Percentiles rank a stretch among this genome's conserved stretches.
phyloP scores from a whole-genome alignment of 1,140 invertebrate species.

The Eulimnadia texana region DNA sequence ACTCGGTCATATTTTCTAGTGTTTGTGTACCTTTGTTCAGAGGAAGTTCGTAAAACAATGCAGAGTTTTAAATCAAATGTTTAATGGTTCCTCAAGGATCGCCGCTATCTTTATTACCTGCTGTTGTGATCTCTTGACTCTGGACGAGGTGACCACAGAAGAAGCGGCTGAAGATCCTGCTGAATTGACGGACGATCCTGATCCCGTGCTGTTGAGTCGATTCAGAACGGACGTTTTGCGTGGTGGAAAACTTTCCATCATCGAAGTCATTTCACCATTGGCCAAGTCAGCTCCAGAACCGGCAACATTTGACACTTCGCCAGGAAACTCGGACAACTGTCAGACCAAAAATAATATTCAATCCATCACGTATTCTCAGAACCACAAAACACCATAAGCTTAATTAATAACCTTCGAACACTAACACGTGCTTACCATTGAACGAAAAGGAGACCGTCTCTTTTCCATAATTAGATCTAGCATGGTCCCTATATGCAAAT shows the following conservation, averaged over 20 bases:
- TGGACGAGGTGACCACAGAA: not conserved
- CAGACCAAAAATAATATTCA: not conserved
- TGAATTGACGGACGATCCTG: not conserved
- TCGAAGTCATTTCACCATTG: slow-evolving; percentile 2
- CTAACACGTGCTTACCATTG: not conserved
- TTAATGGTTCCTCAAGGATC: no score
- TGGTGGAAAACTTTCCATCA: slow-evolving; percentile 6
- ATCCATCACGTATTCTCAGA: not conserved
- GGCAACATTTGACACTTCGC: not conserved
- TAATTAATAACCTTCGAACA: not conserved
- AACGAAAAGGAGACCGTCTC: not conserved
- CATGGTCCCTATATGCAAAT: not conserved
- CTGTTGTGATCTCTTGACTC: not conserved
- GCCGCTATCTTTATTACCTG: no score
- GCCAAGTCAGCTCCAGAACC: not conserved
- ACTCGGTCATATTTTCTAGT: no score
- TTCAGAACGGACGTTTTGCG: slow-evolving; percentile 1
- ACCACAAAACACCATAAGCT: not conserved
- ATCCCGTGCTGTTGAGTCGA: not conserved
- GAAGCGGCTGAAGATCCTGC: not conserved
- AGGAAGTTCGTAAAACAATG: no score
- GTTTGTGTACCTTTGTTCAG: no score
- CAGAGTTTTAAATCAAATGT: no score
- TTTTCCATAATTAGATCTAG: not conserved
- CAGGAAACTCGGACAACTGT: slow-evolving; percentile 10